Base-by-base conservation (phyloP, 2,797 vertebrate genomes). In the Spheniscus humboldti region DNA sequence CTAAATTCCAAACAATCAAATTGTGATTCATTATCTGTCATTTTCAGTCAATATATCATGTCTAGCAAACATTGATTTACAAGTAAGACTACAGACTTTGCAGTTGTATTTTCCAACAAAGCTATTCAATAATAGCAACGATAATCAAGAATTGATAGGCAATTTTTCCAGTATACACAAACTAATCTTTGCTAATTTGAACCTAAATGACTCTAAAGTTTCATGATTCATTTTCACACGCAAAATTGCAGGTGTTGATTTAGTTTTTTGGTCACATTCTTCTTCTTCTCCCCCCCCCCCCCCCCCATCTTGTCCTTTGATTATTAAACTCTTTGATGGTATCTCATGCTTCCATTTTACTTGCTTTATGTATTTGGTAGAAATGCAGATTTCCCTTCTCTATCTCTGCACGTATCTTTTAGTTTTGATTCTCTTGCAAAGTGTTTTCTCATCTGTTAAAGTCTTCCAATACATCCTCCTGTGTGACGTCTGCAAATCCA, bases 61-160 rank as follows among this genome's bases (percentile, higher is more conserved):
- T 27, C 75, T 73, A 88, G 72, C 59, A 94, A 73, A 86, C 74
- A 96, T 11, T 59, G 86, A 96, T 79, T 94, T 76, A 57, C n/a
- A 27, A 7, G 18, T 16, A 75, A 73, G 75, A 80, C 90, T 86
- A 93, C 39, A 82, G 43, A 79, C 59, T 91, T 48, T 27, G 59
- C 24, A 73, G 59, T 5, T 92, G 22, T 57, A 57, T 91, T 93
- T 89, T 85, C 78, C 59, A 75, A 45, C 76, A 71, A 75, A 82
- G 63, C 55, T 43, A 53, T 73, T 85, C 67, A 73, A 57, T 57
- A 79, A n/a, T 5, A 79, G 55, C 85, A 88, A 53, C 22, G 12
- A 73, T 27, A 66, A 39, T 47, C 55, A 69, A 43, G 27, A 95
- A 86, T 0, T 60, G 55, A 53, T 15, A 57, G 63, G 47, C 16